Evolutionary conservation across 2,113 vertebrate genomes (phyloP).

Genomic region (Spilogale gracilis): DNA sequence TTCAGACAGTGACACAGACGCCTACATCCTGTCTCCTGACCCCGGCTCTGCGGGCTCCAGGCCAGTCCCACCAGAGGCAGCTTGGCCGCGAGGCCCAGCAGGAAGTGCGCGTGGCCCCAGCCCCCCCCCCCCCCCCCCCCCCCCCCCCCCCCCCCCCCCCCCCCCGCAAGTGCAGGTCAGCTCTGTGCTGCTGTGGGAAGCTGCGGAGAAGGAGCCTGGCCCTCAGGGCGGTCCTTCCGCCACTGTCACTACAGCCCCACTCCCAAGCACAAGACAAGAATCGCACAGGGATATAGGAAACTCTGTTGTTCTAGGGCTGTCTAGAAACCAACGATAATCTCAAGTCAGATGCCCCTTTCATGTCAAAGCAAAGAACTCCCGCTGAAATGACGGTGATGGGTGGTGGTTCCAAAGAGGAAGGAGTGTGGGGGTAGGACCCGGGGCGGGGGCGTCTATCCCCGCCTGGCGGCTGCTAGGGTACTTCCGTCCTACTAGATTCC

Average conservation of each 20-base stretch:
- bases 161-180: not conserved
- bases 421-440: not conserved
- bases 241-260: not conserved
- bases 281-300: not conserved
- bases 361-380: not conserved
- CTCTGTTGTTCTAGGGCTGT: not conserved
- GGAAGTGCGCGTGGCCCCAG: not conserved
- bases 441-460: not conserved
- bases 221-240: not conserved
- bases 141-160: not conserved
- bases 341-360: not conserved
- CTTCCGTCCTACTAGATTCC: accelerated
- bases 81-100: not conserved
- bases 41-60: slow-evolving; percentile 6
- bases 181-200: not conserved
- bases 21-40: slow-evolving; percentile 67
- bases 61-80: slow-evolving; percentile 1
- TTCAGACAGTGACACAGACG: not conserved
- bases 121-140: not conserved
- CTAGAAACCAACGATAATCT: not conserved
- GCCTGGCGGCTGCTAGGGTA: accelerated
- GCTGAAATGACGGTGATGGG: not conserved
- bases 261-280: not conserved
- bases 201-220: not conserved
- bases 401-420: not conserved